phyloP scores from a whole-genome alignment of 2,113 vertebrate genomes.

The Hypomesus transpacificus region DNA sequence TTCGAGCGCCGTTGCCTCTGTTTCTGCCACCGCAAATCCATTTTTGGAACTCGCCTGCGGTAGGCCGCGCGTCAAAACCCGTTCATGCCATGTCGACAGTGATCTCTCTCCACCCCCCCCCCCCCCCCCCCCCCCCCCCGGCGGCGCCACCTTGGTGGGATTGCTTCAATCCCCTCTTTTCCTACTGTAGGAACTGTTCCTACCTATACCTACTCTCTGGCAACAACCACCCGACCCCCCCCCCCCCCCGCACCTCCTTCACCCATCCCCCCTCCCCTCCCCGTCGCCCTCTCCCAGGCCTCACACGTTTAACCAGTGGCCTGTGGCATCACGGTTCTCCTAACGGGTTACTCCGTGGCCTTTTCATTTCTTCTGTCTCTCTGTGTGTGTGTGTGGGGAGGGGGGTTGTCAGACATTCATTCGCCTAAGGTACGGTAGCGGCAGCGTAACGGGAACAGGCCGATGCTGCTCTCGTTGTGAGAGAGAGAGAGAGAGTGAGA shows the following conservation, averaged over 20 bases:
- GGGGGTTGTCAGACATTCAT: slow-evolving; percentile 20
- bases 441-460: slow-evolving; percentile 16
- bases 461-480: slow-evolving; percentile 36
- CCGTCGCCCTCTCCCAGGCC: slow-evolving; percentile 9
- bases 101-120: slow-evolving; percentile 25
- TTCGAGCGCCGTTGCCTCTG: neutral
- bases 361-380: slow-evolving; percentile 32
- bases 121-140: too few species aligned
- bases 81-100: slow-evolving; percentile 24
- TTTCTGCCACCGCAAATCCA: slow-evolving; percentile 1
- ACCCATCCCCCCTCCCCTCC: slow-evolving; percentile 7
- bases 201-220: too few species aligned
- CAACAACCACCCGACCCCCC: slow-evolving; percentile 24
- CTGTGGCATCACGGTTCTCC: slow-evolving; percentile 23
- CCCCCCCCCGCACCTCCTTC: slow-evolving; percentile 24
- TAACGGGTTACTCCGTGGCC: slow-evolving; percentile 38
- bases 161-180: too few species aligned
- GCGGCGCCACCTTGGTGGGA: too few species aligned
- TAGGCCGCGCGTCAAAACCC: slow-evolving; percentile 2
- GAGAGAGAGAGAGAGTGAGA: neutral
- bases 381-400: slow-evolving; percentile 30
- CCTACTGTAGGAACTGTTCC: too few species aligned
- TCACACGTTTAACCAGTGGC: slow-evolving; percentile 33
- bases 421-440: slow-evolving; percentile 40
- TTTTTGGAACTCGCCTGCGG: neutral